phyloP scores from a whole-genome alignment of 2,888 invertebrate genomes.

The Lasioglossum zephyrum region DNA sequence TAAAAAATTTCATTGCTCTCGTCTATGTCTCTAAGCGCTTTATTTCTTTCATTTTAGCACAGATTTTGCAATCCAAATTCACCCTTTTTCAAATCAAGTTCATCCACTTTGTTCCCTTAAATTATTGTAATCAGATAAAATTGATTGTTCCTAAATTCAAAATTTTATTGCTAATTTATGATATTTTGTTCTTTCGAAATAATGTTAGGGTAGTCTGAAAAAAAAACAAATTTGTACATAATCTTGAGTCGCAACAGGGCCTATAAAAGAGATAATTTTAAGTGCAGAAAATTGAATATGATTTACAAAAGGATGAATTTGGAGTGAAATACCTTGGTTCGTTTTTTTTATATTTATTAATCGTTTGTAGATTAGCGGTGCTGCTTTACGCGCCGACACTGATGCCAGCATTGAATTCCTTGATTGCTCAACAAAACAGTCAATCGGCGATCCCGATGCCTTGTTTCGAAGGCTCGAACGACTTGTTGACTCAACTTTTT shows the following conservation, averaged over 20 bases:
- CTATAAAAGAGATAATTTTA: no score
- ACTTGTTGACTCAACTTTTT: constrained; percentile 56
- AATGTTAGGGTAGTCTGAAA: no score
- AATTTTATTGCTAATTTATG: no score
- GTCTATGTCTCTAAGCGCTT: not conserved
- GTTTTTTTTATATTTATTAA: not conserved
- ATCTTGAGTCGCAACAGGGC: no score
- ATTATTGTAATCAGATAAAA: not conserved
- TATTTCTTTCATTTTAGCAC: not conserved
- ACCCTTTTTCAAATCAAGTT: not conserved
- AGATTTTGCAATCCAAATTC: not conserved
- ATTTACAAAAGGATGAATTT: not conserved
- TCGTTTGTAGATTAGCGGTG: constrained; percentile 54
- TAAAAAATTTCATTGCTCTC: not conserved
- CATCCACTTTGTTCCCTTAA: not conserved
- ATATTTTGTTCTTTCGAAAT: no score
- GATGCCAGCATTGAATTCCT: constrained; percentile 58
- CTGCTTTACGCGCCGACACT: constrained; percentile 59
- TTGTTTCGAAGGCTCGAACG: constrained; percentile 55
- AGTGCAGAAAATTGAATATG: not conserved
- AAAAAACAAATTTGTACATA: no score
- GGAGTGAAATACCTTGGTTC: not conserved
- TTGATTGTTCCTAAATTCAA: not conserved
- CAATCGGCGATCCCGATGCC: constrained; percentile 46
- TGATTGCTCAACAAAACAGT: constrained; percentile 54